Conservation (phyloP, 1,140 invertebrate species). For the Drosophila lacteicornis region DNA sequence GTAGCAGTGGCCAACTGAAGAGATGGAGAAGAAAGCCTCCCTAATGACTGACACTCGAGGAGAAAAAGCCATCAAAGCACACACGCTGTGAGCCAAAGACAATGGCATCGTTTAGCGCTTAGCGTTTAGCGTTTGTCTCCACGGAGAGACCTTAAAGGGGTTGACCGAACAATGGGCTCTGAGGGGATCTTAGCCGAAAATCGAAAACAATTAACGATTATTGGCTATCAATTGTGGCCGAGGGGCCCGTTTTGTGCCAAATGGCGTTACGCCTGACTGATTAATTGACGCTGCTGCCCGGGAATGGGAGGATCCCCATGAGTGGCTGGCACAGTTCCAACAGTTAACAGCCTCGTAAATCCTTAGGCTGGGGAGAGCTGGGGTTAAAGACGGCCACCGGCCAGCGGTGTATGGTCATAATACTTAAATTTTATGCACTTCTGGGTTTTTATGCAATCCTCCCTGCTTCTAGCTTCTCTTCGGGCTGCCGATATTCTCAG, state of each 20-base stretch:
- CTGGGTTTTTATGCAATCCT: constrained; percentile 26
- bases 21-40: constrained; percentile 31
- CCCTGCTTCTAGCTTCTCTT: constrained; percentile 15
- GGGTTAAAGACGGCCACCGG: constrained; percentile 15
- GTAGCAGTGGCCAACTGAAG: constrained; percentile 36
- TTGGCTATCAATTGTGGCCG: constrained; percentile 66
- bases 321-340: constrained; percentile 52
- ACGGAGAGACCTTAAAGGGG: constrained; percentile 46
- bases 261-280: constrained; percentile 75
- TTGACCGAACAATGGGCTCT: constrained; percentile 41
- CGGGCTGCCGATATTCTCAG: constrained; percentile 31
- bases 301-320: constrained; percentile 33
- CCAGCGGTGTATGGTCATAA: constrained; percentile 63
- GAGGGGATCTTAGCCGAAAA: constrained; percentile 37
- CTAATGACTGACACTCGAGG: constrained; percentile 67
- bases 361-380: neutral
- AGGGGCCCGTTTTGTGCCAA: constrained; percentile 67
- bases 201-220: constrained; percentile 77
- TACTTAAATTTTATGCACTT: constrained; percentile 79
- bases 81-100: constrained; percentile 63
- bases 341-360: constrained; percentile 73
- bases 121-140: constrained; percentile 22
- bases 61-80: constrained; percentile 52
- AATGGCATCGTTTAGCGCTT: constrained; percentile 62
- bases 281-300: constrained; percentile 58